These are phyloP conservation scores for Teleiodes luculella DNA, from an alignment of 2,888 invertebrate species.

Conservation along the genomic window DNA sequence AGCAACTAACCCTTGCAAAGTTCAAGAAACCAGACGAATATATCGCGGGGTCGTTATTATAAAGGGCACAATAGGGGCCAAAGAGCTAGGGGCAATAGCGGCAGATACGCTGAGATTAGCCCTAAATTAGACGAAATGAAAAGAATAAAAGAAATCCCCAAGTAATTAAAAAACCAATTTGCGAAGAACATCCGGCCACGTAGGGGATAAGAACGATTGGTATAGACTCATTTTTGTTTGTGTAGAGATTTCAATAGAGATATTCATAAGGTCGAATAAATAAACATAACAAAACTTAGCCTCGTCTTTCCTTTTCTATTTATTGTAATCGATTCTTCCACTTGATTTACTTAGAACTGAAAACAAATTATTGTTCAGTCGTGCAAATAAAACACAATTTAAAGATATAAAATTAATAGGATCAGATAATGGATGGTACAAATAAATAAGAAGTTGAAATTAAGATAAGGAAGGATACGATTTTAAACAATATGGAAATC, in stretches of 20 bases:
- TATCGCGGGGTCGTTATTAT: constrained; percentile 44
- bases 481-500: background rate
- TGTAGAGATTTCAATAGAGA: background rate
- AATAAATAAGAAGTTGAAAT: background rate
- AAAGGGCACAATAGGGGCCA: constrained; percentile 44
- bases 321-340: constrained; percentile 7
- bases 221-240: constrained; percentile 6
- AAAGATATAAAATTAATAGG: background rate
- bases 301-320: background rate
- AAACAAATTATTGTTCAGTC: constrained; percentile 13
- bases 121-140: constrained; percentile 51
- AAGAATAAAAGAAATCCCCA: constrained; percentile 45
- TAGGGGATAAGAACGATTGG: constrained; percentile 8
- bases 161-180: constrained; percentile 67
- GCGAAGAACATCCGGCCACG: constrained; percentile 16
- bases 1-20: constrained; percentile 30
- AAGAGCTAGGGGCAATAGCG: constrained; percentile 38
- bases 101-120: constrained; percentile 42
- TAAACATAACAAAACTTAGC: constrained; percentile 1
- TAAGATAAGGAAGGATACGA: constrained; percentile 6
- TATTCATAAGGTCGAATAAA: constrained; percentile 11
- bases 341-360: constrained; percentile 11
- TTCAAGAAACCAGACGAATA: constrained; percentile 37
- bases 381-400: constrained; percentile 12
- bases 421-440: background rate